Percentiles rank a stretch among this genome's conserved stretches.
Evolutionary conservation across 2,113 vertebrate genomes (phyloP).

Genomic region (Mohoua ochrocephala): DNA sequence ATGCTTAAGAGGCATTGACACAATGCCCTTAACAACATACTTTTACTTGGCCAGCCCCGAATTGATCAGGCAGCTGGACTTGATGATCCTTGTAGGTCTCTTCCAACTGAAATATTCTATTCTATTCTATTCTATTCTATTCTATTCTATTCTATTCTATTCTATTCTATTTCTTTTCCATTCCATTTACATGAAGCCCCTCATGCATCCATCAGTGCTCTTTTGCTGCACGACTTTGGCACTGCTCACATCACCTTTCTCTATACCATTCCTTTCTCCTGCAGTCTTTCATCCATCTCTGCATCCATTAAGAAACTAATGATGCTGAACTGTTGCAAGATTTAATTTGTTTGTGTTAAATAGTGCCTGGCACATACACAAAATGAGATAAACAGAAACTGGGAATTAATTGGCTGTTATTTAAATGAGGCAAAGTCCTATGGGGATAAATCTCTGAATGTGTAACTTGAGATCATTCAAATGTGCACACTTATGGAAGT

Average conservation of each 20-base stretch:
- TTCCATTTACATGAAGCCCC: accelerated
- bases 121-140: neutral
- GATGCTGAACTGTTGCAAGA: neutral
- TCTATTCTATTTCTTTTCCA: neutral
- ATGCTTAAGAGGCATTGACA: neutral
- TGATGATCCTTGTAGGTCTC: accelerated
- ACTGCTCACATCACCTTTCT: accelerated
- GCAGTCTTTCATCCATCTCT: neutral
- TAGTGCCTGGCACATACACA: neutral
- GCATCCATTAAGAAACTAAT: constrained; percentile 5
- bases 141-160: neutral
- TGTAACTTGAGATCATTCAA: neutral
- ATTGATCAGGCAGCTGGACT: accelerated
- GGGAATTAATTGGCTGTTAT: neutral
- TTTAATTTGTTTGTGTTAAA: constrained; percentile 19
- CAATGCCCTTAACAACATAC: accelerated
- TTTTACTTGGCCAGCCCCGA: neutral
- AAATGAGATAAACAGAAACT: neutral
- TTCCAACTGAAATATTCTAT: neutral
- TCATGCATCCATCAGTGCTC: neutral
- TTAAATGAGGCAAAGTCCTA: neutral
- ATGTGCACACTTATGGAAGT: neutral
- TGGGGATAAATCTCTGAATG: neutral
- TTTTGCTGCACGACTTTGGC: neutral
- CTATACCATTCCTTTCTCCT: neutral